Conservation (phyloP, 2,797 vertebrate species). For the Anguilla pacifica region DNA sequence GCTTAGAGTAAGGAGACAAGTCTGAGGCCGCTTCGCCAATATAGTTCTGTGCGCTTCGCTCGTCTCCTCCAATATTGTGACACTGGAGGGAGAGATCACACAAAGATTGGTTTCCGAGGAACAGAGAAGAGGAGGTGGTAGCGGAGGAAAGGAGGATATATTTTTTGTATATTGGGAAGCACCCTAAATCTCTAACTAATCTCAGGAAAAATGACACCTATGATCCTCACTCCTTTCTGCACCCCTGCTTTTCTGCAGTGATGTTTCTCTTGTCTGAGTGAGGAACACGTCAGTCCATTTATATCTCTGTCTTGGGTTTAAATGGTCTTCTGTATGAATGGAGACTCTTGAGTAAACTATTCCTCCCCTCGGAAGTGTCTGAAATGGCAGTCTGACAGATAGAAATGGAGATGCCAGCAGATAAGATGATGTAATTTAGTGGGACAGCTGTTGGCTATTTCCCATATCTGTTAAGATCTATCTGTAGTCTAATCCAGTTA, state of each 20-base stretch:
- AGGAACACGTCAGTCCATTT: slow-evolving; percentile 19
- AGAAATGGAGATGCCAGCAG: neutral
- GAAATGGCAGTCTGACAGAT: neutral
- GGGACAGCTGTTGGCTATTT: neutral
- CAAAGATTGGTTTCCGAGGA: no score
- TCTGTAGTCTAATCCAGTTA: neutral
- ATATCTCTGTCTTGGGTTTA: slow-evolving; percentile 3
- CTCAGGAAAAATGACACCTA: no score
- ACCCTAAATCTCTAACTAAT: no score
- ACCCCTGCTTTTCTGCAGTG: slow-evolving; percentile 29
- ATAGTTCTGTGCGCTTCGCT: no score
- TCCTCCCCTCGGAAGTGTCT: neutral
- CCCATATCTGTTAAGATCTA: neutral
- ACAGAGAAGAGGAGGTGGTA: no score
- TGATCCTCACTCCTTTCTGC: slow-evolving; percentile 12
- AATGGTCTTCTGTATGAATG: slow-evolving; percentile 10
- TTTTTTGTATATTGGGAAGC: no score
- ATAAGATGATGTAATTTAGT: slow-evolving; percentile 11
- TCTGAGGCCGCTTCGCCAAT: no score
- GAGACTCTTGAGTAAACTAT: neutral
- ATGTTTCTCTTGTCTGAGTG: neutral
- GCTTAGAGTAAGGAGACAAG: no score
- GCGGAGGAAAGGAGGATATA: no score
- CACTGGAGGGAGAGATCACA: no score
- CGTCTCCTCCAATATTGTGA: no score